Percentiles rank a stretch among this genome's conserved stretches.
phyloP scores from a whole-genome alignment of 2,113 vertebrate genomes.

The Balaenoptera acutorostrata region DNA sequence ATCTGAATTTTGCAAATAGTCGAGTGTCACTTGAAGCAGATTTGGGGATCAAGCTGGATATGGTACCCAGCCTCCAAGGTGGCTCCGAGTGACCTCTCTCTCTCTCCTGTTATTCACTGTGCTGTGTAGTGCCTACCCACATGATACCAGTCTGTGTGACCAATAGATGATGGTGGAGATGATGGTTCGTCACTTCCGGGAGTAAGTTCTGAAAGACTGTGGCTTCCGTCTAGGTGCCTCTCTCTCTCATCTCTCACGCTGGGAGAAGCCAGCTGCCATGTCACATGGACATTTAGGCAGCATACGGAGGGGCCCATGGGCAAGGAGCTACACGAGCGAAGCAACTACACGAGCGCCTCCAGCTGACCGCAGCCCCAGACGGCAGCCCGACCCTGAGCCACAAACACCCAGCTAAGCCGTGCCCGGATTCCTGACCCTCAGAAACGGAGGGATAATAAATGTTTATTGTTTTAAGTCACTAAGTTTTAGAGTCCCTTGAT shows the following conservation, averaged over 20 bases:
- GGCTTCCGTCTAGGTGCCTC: neutral
- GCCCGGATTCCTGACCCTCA: neutral
- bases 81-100: too few relatives aligned
- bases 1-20: neutral
- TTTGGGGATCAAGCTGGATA: neutral
- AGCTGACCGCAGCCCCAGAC: neutral
- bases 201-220: neutral
- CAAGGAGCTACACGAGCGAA: neutral
- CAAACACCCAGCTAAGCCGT: neutral
- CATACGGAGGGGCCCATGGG: neutral
- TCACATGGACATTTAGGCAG: neutral
- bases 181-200: neutral
- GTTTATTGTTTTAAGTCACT: neutral
- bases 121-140: too few relatives aligned
- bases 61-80: neutral
- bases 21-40: neutral
- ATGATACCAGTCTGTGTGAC: neutral
- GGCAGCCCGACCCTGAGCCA: neutral
- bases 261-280: neutral
- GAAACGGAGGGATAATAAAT: neutral
- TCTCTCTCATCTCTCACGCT: neutral
- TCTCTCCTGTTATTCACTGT: neutral
- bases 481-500: neutral
- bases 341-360: rapidly evolving
- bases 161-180: neutral